Conservation (phyloP, 2,113 vertebrate species). For the Setophaga coronata region DNA sequence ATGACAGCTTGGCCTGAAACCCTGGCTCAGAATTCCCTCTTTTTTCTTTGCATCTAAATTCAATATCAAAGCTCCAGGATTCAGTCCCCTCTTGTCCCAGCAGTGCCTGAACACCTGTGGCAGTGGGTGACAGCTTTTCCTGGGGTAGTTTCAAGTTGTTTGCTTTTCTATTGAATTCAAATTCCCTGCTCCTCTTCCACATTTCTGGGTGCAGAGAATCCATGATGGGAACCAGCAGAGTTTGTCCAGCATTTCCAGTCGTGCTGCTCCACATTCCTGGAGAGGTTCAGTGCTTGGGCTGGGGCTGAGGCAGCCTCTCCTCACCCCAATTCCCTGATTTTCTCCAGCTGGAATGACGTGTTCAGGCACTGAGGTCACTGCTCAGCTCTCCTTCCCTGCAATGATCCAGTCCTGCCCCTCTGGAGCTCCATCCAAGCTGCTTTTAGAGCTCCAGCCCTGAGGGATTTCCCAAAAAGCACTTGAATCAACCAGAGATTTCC, state of each 20-base stretch:
- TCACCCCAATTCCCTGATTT: neutral
- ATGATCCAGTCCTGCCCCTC: neutral
- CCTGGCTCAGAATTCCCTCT: neutral
- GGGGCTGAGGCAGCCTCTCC: neutral
- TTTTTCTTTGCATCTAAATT: neutral
- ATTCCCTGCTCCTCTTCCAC: neutral
- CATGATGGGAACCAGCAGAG: neutral
- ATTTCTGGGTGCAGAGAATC: neutral
- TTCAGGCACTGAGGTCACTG: neutral
- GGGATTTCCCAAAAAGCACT: neutral
- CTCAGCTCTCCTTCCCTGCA: neutral
- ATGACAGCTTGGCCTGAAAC: neutral
- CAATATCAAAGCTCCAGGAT: neutral
- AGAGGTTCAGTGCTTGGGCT: neutral
- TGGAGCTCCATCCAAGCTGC: neutral
- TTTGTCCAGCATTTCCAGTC: neutral
- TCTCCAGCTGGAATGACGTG: neutral
- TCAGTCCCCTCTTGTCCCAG: neutral
- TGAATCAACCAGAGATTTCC: neutral
- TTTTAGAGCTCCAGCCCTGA: neutral
- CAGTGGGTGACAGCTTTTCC: neutral
- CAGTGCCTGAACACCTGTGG: neutral
- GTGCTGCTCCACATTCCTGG: rapidly evolving
- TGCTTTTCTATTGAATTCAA: neutral
- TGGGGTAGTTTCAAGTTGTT: neutral